phyloP scores from a whole-genome alignment of 2,113 vertebrate genomes.

The Pteruthius melanotis region DNA sequence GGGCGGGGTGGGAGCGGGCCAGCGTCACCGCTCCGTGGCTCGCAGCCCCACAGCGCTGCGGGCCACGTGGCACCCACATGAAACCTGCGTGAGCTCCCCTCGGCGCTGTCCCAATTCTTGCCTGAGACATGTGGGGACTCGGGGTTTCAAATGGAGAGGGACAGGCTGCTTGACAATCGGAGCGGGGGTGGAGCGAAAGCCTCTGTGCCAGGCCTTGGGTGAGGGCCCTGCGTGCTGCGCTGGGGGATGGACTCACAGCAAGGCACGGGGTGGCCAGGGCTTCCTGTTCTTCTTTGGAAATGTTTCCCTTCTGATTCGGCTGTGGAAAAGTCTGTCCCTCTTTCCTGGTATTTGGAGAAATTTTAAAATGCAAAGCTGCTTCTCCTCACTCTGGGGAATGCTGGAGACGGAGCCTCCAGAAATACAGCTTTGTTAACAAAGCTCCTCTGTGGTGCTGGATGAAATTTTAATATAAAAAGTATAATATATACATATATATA shows the following conservation, averaged over 20 bases:
- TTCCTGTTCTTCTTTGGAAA: background rate
- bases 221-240: background rate
- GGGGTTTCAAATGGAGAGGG: background rate
- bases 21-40: background rate
- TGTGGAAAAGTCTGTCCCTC: background rate
- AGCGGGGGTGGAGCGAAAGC: background rate
- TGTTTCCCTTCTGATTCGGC: background rate
- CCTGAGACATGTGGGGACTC: background rate
- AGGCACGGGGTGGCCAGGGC: background rate
- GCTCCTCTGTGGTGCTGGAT: background rate
- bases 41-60: background rate
- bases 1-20: background rate
- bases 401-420: background rate
- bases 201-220: background rate
- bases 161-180: conserved; percentile 8
- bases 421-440: background rate
- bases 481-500: too few species aligned
- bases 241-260: background rate
- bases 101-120: background rate
- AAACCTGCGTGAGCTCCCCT: background rate
- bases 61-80: conserved; percentile 22
- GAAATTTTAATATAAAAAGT: background rate
- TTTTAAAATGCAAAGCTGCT: background rate
- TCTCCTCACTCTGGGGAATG: background rate
- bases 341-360: background rate